Percentiles rank a stretch among this genome's conserved stretches.
These are phyloP conservation scores for Pteronura brasiliensis DNA, from an alignment of 2,113 vertebrate species.

Conservation along the genomic window DNA sequence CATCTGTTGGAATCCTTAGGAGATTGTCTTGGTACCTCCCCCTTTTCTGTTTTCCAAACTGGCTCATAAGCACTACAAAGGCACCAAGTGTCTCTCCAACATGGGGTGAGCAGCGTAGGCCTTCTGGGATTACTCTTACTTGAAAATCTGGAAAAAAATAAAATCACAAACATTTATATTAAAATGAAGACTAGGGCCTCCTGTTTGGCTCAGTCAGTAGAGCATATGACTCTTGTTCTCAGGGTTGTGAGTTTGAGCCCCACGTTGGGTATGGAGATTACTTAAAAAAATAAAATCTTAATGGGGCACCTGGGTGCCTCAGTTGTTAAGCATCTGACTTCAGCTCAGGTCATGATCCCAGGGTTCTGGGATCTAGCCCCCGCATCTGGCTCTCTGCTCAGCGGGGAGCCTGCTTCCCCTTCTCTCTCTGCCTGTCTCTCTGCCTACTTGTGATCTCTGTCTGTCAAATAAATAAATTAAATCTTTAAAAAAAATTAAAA, in stretches of 20 bases:
- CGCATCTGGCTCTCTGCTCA: too few species aligned
- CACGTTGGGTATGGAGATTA: not conserved
- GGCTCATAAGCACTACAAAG: not conserved
- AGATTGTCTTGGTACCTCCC: not conserved
- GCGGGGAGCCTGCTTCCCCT: too few species aligned
- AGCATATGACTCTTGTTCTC: not conserved
- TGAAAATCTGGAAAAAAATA: not conserved
- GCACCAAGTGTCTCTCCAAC: not conserved
- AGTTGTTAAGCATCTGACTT: too few species aligned
- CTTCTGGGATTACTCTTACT: slow-evolving; percentile 4
- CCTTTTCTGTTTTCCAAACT: slow-evolving; percentile 4
- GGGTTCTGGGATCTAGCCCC: too few species aligned
- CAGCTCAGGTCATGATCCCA: too few species aligned
- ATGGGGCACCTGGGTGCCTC: too few species aligned
- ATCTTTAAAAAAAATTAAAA: not conserved
- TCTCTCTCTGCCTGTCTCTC: too few species aligned
- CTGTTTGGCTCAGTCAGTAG: not conserved
- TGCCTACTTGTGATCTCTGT: too few species aligned
- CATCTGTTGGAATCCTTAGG: not conserved
- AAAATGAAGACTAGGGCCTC: not conserved
- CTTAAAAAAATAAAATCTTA: not conserved
- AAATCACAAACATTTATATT: not conserved
- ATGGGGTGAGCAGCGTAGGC: not conserved
- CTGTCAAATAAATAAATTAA: too few species aligned
- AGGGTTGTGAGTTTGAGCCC: not conserved